Conservation (phyloP, 2,888 invertebrate species). For the Petrolisthes manimaculis region DNA sequence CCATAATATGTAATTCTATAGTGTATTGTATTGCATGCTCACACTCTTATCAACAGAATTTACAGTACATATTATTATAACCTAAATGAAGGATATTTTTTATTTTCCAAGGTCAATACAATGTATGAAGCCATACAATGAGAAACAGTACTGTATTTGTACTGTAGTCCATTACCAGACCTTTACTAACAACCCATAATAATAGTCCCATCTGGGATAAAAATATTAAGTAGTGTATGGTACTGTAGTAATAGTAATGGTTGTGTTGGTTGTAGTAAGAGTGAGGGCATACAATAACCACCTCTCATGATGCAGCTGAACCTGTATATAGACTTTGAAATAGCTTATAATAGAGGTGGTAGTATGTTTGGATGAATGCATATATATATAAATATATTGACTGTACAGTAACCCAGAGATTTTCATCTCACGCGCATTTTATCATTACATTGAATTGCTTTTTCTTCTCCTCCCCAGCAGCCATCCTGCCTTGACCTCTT, state of each 20-base stretch:
- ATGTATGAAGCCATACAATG: too few relatives aligned
- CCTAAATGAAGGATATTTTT: background rate
- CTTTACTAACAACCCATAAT: too few relatives aligned
- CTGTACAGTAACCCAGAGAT: slow-evolving; percentile 38
- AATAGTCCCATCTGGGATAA: too few relatives aligned
- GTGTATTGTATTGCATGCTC: background rate
- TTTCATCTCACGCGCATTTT: slow-evolving; percentile 42
- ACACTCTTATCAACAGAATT: background rate
- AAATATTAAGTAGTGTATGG: too few relatives aligned
- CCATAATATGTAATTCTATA: background rate
- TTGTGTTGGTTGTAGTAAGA: background rate
- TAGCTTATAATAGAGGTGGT: background rate
- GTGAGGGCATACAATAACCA: background rate
- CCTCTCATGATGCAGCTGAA: background rate
- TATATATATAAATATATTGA: slow-evolving; percentile 35
- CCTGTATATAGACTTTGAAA: background rate
- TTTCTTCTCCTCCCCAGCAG: background rate
- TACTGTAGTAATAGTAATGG: too few relatives aligned
- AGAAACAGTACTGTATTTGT: too few relatives aligned
- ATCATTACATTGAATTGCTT: background rate
- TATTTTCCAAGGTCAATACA: too few relatives aligned
- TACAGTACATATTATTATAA: background rate
- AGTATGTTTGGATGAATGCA: slow-evolving; percentile 47
- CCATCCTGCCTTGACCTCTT: background rate
- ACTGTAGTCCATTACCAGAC: too few relatives aligned